Percentiles rank a stretch among this genome's conserved stretches.
These are phyloP conservation scores for Napeogenes inachia DNA, from an alignment of 2,888 invertebrate species.

Conservation along the genomic window DNA sequence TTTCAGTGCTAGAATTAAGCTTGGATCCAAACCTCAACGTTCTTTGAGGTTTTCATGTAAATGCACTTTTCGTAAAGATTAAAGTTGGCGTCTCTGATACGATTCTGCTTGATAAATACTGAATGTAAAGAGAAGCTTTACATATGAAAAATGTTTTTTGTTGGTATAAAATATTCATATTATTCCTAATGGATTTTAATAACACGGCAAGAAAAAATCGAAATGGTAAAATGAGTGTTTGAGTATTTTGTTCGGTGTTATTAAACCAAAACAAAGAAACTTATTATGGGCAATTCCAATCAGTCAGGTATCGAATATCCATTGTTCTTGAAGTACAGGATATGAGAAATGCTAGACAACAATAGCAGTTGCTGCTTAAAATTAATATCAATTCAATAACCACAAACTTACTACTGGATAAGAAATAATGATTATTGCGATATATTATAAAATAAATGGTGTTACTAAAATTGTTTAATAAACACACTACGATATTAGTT, in stretches of 20 bases:
- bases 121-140: neutral
- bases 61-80: constrained; percentile 24
- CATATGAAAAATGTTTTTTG: too few relatives aligned
- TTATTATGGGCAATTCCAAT: neutral
- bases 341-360: neutral
- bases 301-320: neutral
- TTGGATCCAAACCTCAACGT: constrained; percentile 1
- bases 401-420: too few relatives aligned
- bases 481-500: too few relatives aligned
- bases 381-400: too few relatives aligned
- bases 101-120: neutral
- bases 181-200: too few relatives aligned
- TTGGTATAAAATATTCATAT: too few relatives aligned
- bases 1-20: neutral
- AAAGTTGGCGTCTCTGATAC: constrained; percentile 4
- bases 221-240: too few relatives aligned
- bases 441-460: too few relatives aligned
- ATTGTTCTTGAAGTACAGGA: neutral
- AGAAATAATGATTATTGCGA: too few relatives aligned
- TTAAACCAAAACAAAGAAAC: neutral
- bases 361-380: neutral
- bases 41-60: constrained; percentile 24
- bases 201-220: too few relatives aligned
- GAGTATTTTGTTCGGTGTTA: constrained; percentile 2
- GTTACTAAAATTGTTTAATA: too few relatives aligned